Evolutionary conservation across 2,113 vertebrate genomes (phyloP), one percentile per base, ranked within the genome.

Genomic region (Rhinopomastus cyanomelas): DNA sequence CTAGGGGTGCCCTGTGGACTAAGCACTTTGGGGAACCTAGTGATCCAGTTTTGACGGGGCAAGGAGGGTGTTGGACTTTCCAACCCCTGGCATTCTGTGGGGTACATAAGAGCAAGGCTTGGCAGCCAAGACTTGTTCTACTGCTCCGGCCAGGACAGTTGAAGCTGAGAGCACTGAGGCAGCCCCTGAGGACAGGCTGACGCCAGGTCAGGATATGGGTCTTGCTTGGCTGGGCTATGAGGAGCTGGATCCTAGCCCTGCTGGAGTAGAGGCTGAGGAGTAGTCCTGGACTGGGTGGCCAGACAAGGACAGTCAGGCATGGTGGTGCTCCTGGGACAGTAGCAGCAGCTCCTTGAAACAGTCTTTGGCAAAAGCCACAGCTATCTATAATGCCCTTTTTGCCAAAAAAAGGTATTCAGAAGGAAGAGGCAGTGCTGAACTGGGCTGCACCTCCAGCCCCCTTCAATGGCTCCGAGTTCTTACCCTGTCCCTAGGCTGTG

Each of bases 121-220:
- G 44, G 32, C n/a, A 42, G 13, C 22, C 60, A 15, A 16, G 22
- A 7, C 26, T 26, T 0, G 0, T 79, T 11, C 67, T 55, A 4
- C n/a, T 5, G 11, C 48, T 13, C 32, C 5, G 23, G 48, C 17
- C 21, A 34, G 73, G 62, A 7, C 42, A 80, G 8, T 3, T 44
- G 22, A 49, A 65, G 44, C 39, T 0, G 0, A 12, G 36, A 25
- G 6, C 32, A 23, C 19, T 3, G 46, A 17, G 65, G 22, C 39
- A 42, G 34, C 16, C 12, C 7, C 0, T 34, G n/a, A 37, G 37
- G 26, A 16, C 2, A 5, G 20, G 16, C 37, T 25, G 17, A 29
- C 36, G 39, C 55, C 14, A 22, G 44, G 13, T 32, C 56, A 26
- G 56, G 13, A 7, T n/a, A 8, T 39, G 20, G 23, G 23, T 46